phyloP scores from a whole-genome alignment of 2,113 vertebrate genomes.

The Meriones unguiculatus region DNA sequence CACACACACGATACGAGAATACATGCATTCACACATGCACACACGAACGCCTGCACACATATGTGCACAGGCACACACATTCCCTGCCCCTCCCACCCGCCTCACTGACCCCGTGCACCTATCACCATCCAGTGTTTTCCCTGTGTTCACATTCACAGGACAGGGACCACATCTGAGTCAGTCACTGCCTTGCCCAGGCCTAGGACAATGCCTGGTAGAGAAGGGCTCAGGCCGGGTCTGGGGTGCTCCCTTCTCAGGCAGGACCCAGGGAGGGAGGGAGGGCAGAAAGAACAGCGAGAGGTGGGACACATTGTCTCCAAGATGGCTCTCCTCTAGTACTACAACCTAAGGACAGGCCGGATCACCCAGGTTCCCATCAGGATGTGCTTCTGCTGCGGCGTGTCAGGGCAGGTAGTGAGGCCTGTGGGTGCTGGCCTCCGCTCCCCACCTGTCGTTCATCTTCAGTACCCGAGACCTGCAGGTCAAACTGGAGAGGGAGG shows the following conservation, averaged over 20 bases:
- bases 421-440: not conserved
- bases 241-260: not conserved
- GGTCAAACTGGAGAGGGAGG: not conserved
- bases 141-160: not conserved
- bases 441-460: not conserved
- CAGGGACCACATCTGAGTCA: not conserved
- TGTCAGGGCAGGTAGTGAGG: not conserved
- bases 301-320: not conserved
- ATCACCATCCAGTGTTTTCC: accelerated
- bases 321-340: not conserved
- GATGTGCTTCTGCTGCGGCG: not conserved
- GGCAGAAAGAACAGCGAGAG: not conserved
- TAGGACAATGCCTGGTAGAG: too few relatives aligned
- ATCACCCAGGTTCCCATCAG: not conserved
- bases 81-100: not conserved
- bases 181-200: not conserved
- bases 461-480: not conserved
- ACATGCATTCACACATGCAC: not conserved
- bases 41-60: not conserved
- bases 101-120: not conserved
- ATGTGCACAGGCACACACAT: not conserved
- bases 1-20: not conserved
- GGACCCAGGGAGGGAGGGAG: not conserved
- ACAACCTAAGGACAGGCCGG: not conserved
- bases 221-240: not conserved